These are phyloP conservation scores for Epizoanthus scotinus DNA, from an alignment of 92 coral and sea anemone genomes.

Conservation along the genomic window DNA sequence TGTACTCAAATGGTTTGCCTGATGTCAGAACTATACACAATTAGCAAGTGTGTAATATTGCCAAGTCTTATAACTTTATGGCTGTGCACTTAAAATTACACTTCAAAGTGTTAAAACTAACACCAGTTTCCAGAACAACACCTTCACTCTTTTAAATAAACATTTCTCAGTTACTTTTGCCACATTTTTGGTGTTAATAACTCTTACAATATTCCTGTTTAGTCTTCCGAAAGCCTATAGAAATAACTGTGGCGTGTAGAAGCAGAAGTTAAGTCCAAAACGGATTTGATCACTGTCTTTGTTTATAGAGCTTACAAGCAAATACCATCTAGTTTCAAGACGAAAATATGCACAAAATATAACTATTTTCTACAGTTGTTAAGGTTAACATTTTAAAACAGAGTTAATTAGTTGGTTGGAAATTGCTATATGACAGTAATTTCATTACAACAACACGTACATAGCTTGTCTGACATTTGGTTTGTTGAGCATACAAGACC, in stretches of 20 bases:
- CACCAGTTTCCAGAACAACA: slow-evolving; percentile 6
- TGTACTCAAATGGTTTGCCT: neutral
- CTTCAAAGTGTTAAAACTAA: slow-evolving; percentile 8
- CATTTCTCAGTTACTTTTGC: neutral
- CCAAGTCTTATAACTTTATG: neutral
- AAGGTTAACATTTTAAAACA: neutral
- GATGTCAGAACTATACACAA: too few relatives aligned
- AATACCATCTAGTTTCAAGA: neutral
- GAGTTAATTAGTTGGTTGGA: neutral
- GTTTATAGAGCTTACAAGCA: neutral
- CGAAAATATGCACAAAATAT: neutral
- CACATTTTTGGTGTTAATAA: neutral
- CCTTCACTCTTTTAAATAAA: neutral
- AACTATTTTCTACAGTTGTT: neutral
- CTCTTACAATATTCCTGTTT: slow-evolving; percentile 26
- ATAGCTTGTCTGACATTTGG: neutral
- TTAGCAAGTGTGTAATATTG: too few relatives aligned
- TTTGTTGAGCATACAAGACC: neutral
- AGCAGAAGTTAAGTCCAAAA: neutral
- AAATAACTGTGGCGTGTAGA: neutral
- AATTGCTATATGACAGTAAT: neutral
- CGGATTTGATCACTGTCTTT: neutral
- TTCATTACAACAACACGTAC: neutral
- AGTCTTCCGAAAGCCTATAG: neutral
- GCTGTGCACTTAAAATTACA: neutral